phyloP scores from a whole-genome alignment of 2,888 invertebrate species.

The Merodon equestris region DNA sequence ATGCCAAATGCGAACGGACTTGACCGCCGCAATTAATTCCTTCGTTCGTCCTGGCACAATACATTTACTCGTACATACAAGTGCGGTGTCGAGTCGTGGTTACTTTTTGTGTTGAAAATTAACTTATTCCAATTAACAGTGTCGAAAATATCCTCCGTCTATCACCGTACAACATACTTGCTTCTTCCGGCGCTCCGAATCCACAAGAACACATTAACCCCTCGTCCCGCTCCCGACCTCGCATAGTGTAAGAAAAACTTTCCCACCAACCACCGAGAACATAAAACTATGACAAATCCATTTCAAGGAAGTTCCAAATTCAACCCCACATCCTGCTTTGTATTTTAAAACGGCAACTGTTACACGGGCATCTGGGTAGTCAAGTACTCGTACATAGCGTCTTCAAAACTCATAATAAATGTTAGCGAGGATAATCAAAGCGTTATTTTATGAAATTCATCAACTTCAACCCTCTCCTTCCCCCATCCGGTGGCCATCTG shows the following conservation, averaged over 20 bases:
- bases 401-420: slow-evolving; percentile 47
- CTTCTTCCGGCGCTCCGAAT: background rate
- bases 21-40: background rate
- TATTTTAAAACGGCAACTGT: slow-evolving; percentile 27
- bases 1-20: background rate
- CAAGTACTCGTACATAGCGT: background rate
- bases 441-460: slow-evolving; percentile 68
- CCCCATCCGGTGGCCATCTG: too few species aligned
- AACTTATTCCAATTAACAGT: slow-evolving; percentile 39
- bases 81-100: background rate
- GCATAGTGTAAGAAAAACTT: slow-evolving; percentile 16
- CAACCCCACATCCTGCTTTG: background rate
- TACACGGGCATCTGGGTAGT: slow-evolving; percentile 32
- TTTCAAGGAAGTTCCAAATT: slow-evolving; percentile 24
- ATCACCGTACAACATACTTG: background rate
- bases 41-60: too few species aligned
- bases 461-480: slow-evolving; percentile 46
- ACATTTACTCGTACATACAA: too few species aligned
- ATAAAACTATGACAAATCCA: slow-evolving; percentile 58
- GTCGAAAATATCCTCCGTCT: slow-evolving; percentile 9
- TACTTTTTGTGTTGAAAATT: slow-evolving; percentile 32
- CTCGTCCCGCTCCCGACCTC: slow-evolving; percentile 20
- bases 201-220: background rate
- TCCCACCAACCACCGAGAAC: background rate
- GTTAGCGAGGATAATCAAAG: slow-evolving; percentile 65